A percentile compares a stretch with the other conserved stretches of the same genome.
Evolutionary conservation across 2,888 invertebrate species (phyloP).

Genomic region (Rhingia campestris): DNA sequence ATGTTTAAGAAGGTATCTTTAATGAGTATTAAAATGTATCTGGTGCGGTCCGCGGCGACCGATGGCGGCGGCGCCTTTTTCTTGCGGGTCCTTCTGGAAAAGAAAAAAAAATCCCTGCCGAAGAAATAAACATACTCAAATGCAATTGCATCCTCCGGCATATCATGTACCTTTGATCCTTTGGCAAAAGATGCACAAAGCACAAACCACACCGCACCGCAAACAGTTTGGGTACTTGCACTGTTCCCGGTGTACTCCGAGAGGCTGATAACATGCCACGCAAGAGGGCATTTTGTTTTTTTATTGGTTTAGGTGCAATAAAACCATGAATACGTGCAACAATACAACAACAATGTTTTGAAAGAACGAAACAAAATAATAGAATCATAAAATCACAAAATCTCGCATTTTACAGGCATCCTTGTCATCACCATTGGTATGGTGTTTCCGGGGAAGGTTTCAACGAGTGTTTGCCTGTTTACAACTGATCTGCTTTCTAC

Average conservation of each 20-base stretch:
- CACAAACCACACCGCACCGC: conserved; percentile 24
- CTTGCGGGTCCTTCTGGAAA: conserved; percentile 62
- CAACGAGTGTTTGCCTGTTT: conserved; percentile 7
- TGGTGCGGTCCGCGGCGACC: background rate
- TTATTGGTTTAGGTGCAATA: conserved; percentile 59
- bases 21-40: conserved; percentile 22
- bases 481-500: conserved; percentile 24
- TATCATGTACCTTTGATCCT: conserved; percentile 41
- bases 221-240: conserved; percentile 22
- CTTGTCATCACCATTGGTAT: background rate
- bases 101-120: background rate
- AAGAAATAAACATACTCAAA: background rate
- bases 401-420: conserved; percentile 24
- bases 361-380: conserved; percentile 17
- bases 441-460: conserved; percentile 35
- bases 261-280: conserved; percentile 30
- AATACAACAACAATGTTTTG: conserved; percentile 24
- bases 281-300: conserved; percentile 32
- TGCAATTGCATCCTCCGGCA: background rate
- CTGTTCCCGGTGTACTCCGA: conserved; percentile 3
- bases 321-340: conserved; percentile 43
- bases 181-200: conserved; percentile 9
- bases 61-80: conserved; percentile 33
- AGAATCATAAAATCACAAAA: conserved; percentile 43
- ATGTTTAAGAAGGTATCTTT: background rate